These are phyloP conservation scores for Eristalinus aeneus DNA, from an alignment of 2,888 invertebrate genomes.

Conservation along the genomic window DNA sequence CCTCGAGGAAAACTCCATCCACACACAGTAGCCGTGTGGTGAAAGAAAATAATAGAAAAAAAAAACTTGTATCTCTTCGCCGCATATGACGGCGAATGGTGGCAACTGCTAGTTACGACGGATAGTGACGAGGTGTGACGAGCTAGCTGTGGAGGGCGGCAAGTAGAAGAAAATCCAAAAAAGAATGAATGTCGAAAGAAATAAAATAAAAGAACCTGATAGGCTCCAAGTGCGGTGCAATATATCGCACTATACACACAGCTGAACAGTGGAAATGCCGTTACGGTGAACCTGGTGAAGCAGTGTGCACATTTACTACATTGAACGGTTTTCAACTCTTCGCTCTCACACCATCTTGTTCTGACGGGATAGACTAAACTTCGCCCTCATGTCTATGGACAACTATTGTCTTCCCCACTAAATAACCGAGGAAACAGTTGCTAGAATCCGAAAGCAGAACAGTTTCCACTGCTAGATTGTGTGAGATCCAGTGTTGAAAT, in stretches of 20 bases:
- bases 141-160: background rate
- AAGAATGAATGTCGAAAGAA: constrained; percentile 23
- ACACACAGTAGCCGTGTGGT: background rate
- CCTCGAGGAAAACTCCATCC: constrained; percentile 33
- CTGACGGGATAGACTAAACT: constrained; percentile 1
- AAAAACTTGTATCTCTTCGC: background rate
- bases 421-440: constrained; percentile 34
- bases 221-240: constrained; percentile 37
- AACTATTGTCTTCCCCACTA: constrained; percentile 15
- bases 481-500: background rate
- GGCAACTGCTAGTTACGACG: background rate
- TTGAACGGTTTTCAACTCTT: constrained; percentile 56
- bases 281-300: constrained; percentile 53
- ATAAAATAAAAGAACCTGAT: constrained; percentile 48
- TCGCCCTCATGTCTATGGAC: background rate
- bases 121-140: no score
- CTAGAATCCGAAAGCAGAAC: constrained; percentile 54
- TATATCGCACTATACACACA: constrained; percentile 4
- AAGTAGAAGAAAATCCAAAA: constrained; percentile 31
- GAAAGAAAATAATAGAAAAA: background rate
- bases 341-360: constrained; percentile 22
- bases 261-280: constrained; percentile 55
- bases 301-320: constrained; percentile 46
- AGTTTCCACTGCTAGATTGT: background rate
- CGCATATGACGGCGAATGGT: background rate